Percentiles rank a stretch among this genome's conserved stretches.
These are phyloP conservation scores for Siniperca chuatsi DNA, from an alignment of 2,113 vertebrate species.

Conservation along the genomic window DNA sequence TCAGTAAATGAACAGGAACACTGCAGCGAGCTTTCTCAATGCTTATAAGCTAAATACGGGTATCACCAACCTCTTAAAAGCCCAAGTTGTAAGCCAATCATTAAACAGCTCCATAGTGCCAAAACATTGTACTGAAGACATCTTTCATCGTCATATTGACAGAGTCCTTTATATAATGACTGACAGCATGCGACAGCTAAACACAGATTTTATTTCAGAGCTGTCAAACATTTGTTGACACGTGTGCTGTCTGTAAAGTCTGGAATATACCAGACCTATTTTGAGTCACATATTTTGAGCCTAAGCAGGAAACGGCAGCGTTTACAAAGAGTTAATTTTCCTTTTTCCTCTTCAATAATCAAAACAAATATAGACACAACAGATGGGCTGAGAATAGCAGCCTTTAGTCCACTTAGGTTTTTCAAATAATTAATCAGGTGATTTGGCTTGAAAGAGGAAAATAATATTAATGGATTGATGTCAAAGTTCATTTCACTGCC, in stretches of 20 bases:
- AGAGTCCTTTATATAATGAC: slow-evolving; percentile 64
- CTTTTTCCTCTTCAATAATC: slow-evolving; percentile 33
- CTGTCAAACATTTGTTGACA: slow-evolving; percentile 74
- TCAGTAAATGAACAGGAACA: slow-evolving; percentile 25
- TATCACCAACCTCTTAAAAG: slow-evolving; percentile 43
- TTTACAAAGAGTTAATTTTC: slow-evolving; percentile 27
- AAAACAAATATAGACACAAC: slow-evolving; percentile 54
- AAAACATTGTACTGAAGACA: slow-evolving; percentile 61
- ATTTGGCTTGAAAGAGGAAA: slow-evolving; percentile 48
- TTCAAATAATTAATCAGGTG: slow-evolving; percentile 62
- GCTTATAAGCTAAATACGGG: slow-evolving; percentile 38
- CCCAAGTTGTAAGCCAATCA: slow-evolving; percentile 41
- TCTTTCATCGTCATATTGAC: slow-evolving; percentile 61
- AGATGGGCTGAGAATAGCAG: slow-evolving; percentile 55
- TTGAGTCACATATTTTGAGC: slow-evolving; percentile 36
- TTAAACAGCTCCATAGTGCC: slow-evolving; percentile 39
- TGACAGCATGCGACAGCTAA: slow-evolving; percentile 69
- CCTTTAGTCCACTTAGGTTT: slow-evolving; percentile 33
- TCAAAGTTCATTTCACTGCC: slow-evolving; percentile 60
- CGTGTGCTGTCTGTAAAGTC: slow-evolving; percentile 50
- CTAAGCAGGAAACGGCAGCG: slow-evolving; percentile 16
- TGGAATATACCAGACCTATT: slow-evolving; percentile 62
- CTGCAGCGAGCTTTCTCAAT: not conserved
- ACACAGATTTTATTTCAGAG: slow-evolving; percentile 72
- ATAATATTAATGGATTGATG: slow-evolving; percentile 59